These are phyloP conservation scores for Stegastes partitus DNA, from an alignment of 2,113 vertebrate species.

Conservation along the genomic window DNA sequence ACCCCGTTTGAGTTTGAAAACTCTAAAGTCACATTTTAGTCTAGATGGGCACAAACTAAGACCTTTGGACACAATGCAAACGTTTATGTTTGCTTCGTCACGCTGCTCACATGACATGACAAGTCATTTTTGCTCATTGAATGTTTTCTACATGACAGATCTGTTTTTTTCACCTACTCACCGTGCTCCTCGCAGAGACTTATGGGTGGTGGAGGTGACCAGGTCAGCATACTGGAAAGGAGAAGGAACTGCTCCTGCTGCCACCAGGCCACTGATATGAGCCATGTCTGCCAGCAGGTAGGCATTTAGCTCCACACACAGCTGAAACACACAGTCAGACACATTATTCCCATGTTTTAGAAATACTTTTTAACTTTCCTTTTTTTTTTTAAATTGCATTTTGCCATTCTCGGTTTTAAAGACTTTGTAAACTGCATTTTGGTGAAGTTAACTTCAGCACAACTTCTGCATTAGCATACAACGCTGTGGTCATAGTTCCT, in stretches of 20 bases:
- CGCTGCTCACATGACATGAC: too few relatives aligned
- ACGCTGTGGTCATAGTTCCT: background rate
- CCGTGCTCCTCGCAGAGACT: slow-evolving; percentile 93
- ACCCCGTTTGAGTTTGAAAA: too few relatives aligned
- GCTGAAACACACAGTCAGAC: slow-evolving; percentile 73
- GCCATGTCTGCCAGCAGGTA: slow-evolving; percentile 94
- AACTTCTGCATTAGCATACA: background rate
- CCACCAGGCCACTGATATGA: slow-evolving; percentile 94
- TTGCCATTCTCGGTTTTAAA: too few relatives aligned
- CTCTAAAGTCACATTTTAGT: too few relatives aligned
- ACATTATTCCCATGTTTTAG: background rate
- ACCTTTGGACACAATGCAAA: too few relatives aligned
- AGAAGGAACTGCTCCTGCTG: slow-evolving; percentile 89
- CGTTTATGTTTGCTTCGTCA: too few relatives aligned
- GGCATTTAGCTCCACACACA: slow-evolving; percentile 91
- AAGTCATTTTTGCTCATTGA: too few relatives aligned
- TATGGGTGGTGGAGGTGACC: slow-evolving; percentile 95
- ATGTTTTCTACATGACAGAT: too few relatives aligned
- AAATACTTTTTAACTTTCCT: background rate
- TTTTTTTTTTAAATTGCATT: too few relatives aligned
- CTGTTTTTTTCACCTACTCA: slow-evolving; percentile 49
- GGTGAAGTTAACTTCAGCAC: background rate
- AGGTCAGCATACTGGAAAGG: slow-evolving; percentile 91
- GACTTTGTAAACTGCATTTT: too few relatives aligned
- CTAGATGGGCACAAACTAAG: too few relatives aligned